A percentile compares a stretch with the other conserved stretches of the same genome.
These are phyloP conservation scores for Desmodus rotundus DNA, from an alignment of 2,113 vertebrate species.

Conservation along the genomic window DNA sequence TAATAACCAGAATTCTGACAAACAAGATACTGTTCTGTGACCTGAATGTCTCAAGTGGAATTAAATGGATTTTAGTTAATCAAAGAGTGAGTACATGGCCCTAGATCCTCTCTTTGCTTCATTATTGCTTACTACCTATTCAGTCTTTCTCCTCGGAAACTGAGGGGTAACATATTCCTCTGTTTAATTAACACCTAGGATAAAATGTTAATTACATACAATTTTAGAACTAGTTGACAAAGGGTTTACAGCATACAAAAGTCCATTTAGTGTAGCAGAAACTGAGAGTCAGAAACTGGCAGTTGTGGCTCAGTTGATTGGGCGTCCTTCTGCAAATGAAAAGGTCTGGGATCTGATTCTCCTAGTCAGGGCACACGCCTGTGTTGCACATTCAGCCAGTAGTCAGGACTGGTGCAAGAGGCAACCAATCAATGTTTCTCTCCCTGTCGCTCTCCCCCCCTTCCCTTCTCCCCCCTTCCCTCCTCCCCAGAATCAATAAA, in stretches of 20 bases:
- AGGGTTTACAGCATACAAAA: neutral
- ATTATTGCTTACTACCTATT: slow-evolving; percentile 5
- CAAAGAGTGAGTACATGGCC: neutral
- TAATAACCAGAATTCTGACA: slow-evolving; percentile 37
- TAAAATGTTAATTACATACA: slow-evolving; percentile 36
- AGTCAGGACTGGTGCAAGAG: too few relatives aligned
- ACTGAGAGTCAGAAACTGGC: neutral
- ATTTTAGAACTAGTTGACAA: neutral
- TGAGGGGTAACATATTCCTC: neutral
- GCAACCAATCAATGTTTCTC: too few relatives aligned
- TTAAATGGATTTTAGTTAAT: slow-evolving; percentile 20
- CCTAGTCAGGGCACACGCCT: too few relatives aligned
- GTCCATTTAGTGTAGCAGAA: neutral
- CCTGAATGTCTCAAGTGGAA: slow-evolving; percentile 6
- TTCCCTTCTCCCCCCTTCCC: too few relatives aligned
- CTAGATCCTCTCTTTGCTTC: slow-evolving; percentile 5
- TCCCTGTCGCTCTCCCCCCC: too few relatives aligned
- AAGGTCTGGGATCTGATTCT: too few relatives aligned
- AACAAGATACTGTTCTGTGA: neutral
- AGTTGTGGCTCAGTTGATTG: too few relatives aligned
- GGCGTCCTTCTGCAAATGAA: too few relatives aligned
- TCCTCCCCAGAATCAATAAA: too few relatives aligned
- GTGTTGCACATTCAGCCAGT: too few relatives aligned
- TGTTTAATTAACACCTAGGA: slow-evolving; percentile 7
- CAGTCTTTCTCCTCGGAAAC: slow-evolving; percentile 5